Conservation (phyloP, 1,140 invertebrate species). For the Radopholus similis region DNA sequence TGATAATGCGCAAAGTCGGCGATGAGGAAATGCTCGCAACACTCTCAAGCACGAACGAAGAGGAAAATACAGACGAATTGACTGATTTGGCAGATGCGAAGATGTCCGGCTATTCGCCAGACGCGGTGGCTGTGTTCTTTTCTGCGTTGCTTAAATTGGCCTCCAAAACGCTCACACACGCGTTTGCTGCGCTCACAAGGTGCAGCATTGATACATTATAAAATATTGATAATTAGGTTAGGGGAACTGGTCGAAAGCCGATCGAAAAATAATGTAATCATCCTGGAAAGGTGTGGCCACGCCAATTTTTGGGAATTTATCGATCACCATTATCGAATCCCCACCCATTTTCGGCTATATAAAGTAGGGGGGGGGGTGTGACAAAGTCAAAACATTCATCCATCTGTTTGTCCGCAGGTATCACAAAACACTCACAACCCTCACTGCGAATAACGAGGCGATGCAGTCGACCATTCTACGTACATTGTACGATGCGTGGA, state of each 20-base stretch:
- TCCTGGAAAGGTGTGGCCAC: too few relatives aligned
- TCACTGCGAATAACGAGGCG: conserved; percentile 71
- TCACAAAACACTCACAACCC: conserved; percentile 81
- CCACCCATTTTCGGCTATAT: too few relatives aligned
- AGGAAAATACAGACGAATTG: neutral
- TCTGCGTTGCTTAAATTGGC: conserved; percentile 86
- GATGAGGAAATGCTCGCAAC: conserved; percentile 85
- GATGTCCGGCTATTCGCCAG: conserved; percentile 28
- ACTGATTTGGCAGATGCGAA: too few relatives aligned
- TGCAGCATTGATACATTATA: conserved; percentile 52
- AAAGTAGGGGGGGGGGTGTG: too few relatives aligned
- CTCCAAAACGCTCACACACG: conserved; percentile 93
- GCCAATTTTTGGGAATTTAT: neutral
- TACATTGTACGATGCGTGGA: conserved; percentile 89
- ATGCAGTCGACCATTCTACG: conserved; percentile 88
- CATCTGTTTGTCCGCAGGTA: conserved; percentile 67
- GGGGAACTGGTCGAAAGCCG: too few relatives aligned
- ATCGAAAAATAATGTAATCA: too few relatives aligned
- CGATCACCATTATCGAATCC: neutral
- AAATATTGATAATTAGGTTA: too few relatives aligned
- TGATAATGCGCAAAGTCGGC: conserved; percentile 80
- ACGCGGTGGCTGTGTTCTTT: conserved; percentile 90
- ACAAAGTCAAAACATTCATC: too few relatives aligned
- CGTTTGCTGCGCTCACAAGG: conserved; percentile 93
- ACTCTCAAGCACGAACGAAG: conserved; percentile 61